Conservation (phyloP, 2,888 invertebrate genomes). For the Pogonocherus hispidulus region DNA sequence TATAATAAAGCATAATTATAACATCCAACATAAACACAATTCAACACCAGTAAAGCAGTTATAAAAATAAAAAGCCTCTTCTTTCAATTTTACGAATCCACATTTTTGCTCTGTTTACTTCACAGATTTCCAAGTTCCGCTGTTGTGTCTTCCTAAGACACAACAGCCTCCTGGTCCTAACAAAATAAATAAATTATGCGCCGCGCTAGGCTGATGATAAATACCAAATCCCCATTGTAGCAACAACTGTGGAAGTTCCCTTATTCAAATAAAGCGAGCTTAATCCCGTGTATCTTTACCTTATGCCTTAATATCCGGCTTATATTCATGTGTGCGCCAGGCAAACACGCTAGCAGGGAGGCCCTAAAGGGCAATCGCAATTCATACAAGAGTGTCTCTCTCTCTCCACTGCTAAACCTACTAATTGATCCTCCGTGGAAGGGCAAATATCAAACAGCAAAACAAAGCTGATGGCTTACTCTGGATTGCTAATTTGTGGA, state of each 20-base stretch:
- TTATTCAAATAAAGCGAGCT: constrained; percentile 27
- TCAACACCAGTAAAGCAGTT: too few relatives aligned
- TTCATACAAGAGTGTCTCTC: constrained; percentile 17
- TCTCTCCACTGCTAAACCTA: constrained; percentile 23
- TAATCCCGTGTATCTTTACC: constrained; percentile 34
- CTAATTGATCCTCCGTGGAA: constrained; percentile 30
- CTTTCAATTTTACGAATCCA: neutral
- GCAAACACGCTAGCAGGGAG: constrained; percentile 17
- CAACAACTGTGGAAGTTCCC: constrained; percentile 32
- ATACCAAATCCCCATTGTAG: constrained; percentile 27
- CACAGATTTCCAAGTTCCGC: neutral
- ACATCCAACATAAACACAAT: too few relatives aligned
- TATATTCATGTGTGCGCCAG: constrained; percentile 31
- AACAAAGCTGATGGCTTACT: constrained; percentile 24
- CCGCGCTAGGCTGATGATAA: constrained; percentile 32
- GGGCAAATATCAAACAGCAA: constrained; percentile 14
- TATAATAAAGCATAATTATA: too few relatives aligned
- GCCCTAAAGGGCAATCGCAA: constrained; percentile 31
- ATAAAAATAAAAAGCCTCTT: too few relatives aligned
- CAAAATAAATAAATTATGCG: constrained; percentile 24
- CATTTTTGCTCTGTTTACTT: neutral
- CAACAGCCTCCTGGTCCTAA: neutral
- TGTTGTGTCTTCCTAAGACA: neutral
- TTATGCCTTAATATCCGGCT: constrained; percentile 34
- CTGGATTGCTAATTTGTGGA: constrained; percentile 47